Conservation (phyloP, 1,140 invertebrate genomes). For the Piezodorus guildinii region DNA sequence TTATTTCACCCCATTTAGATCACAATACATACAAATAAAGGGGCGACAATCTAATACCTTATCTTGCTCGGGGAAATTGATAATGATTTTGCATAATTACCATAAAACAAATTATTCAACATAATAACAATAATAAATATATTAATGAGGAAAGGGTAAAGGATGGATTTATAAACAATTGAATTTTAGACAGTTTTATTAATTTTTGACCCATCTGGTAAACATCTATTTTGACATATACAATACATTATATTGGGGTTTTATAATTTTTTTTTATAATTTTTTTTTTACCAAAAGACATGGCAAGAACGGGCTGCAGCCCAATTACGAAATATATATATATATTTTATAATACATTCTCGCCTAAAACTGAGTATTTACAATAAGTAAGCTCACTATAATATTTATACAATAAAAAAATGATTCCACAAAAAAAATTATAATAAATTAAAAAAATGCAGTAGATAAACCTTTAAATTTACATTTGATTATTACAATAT, state of each 20-base stretch:
- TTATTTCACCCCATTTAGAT: too few species aligned
- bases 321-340: slow-evolving; percentile 12
- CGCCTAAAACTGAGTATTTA: background rate
- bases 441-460: too few species aligned
- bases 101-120: too few species aligned
- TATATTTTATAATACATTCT: background rate
- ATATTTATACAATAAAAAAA: background rate
- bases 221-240: slow-evolving; percentile 13
- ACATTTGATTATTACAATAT: too few species aligned
- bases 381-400: slow-evolving; percentile 12
- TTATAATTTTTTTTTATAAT: background rate
- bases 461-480: too few species aligned
- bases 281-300: slow-evolving; percentile 3
- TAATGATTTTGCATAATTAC: too few species aligned
- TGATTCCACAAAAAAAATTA: too few species aligned
- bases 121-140: too few species aligned
- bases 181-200: background rate
- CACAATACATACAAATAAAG: too few species aligned
- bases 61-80: too few species aligned
- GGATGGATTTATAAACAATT: background rate
- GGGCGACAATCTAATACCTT: too few species aligned
- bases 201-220: slow-evolving; percentile 8
- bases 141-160: too few species aligned
- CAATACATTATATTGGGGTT: slow-evolving; percentile 9
- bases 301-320: background rate